A percentile compares a stretch with the other conserved stretches of the same genome.
Evolutionary conservation across 2,797 vertebrate species (phyloP).

Genomic region (Gallirallus australis): DNA sequence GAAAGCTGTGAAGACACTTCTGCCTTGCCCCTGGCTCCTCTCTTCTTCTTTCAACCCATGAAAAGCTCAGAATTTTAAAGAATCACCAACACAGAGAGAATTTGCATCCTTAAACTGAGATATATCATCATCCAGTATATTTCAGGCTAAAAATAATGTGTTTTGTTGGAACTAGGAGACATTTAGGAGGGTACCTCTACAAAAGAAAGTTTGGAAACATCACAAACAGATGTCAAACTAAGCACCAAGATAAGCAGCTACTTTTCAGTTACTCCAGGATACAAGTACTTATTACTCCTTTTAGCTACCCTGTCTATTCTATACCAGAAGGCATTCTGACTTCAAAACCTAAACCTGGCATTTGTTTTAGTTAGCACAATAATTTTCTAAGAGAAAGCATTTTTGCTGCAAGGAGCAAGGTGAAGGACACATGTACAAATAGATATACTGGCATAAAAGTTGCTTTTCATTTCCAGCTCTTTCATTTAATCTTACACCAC

Average conservation of each 20-base stretch:
- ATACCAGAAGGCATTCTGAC: background rate
- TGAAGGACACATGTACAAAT: accelerated
- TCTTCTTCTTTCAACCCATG: background rate
- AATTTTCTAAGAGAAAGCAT: background rate
- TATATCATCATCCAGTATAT: background rate
- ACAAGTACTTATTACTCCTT: background rate
- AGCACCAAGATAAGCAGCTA: background rate
- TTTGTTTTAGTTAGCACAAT: background rate
- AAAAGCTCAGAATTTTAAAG: background rate
- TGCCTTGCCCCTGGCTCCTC: background rate
- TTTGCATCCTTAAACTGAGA: background rate
- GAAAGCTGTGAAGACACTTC: background rate
- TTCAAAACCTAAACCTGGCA: background rate
- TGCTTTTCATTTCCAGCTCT: background rate
- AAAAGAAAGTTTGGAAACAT: background rate
- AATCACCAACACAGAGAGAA: background rate
- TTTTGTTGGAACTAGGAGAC: background rate
- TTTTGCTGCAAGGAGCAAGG: background rate
- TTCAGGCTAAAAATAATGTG: background rate
- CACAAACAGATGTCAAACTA: background rate
- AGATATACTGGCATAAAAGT: background rate
- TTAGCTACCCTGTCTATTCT: background rate
- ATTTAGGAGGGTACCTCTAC: background rate
- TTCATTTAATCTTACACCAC: background rate
- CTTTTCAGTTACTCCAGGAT: background rate